phyloP scores from a whole-genome alignment of 2,797 vertebrate genomes.

The Capromys pilorides region DNA sequence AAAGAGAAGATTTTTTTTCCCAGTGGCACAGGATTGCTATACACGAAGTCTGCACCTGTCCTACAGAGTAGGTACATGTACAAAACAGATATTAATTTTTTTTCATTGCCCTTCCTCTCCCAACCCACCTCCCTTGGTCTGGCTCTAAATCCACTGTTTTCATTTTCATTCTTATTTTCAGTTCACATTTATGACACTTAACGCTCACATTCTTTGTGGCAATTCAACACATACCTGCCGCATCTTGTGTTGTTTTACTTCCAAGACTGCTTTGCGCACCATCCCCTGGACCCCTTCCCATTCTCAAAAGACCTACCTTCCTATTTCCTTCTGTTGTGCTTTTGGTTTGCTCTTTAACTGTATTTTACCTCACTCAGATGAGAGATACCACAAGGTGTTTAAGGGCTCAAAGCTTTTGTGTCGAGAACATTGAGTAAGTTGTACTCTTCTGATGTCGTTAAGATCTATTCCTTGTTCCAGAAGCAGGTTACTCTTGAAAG shows the following conservation, averaged over 20 bases:
- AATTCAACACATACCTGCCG: background rate
- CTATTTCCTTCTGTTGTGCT: background rate
- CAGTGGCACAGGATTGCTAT: background rate
- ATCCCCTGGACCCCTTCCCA: background rate
- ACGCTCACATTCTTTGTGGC: background rate
- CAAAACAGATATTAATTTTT: background rate
- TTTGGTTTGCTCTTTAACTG: background rate
- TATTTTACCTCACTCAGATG: background rate
- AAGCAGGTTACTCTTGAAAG: background rate
- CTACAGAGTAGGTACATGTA: background rate
- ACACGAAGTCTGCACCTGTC: background rate
- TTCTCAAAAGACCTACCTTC: background rate
- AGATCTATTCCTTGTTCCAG: background rate
- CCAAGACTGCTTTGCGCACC: background rate
- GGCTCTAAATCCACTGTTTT: background rate
- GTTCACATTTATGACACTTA: background rate
- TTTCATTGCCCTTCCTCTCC: background rate
- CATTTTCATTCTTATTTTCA: background rate
- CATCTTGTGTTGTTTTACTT: background rate
- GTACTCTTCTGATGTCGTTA: background rate
- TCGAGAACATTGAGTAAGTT: background rate
- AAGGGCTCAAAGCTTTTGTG: background rate
- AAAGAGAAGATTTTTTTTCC: conserved; percentile 36
- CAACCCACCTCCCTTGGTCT: background rate
- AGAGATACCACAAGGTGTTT: background rate